A percentile compares a stretch with the other conserved stretches of the same genome.
phyloP scores from a whole-genome alignment of 2,797 vertebrate species.

The Acomys russatus region DNA sequence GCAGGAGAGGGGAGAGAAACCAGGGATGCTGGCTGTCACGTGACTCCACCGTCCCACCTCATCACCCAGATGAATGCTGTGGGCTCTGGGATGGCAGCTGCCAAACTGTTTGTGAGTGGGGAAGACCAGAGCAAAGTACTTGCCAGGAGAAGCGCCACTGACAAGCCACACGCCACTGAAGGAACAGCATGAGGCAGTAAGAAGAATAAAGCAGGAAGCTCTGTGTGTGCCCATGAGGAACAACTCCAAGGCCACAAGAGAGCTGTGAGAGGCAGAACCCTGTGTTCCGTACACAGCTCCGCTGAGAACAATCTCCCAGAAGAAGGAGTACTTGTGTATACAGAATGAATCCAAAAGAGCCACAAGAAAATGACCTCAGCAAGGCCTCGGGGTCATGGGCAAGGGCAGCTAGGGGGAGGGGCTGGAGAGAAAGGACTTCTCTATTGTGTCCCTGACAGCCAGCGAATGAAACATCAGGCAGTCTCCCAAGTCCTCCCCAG shows the following conservation, averaged over 20 bases:
- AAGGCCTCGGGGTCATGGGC: background rate
- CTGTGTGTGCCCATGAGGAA: rapidly evolving
- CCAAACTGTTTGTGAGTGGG: background rate
- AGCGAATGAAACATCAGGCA: background rate
- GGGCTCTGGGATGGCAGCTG: background rate
- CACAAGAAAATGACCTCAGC: background rate
- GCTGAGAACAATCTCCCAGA: background rate
- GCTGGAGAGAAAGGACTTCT: background rate
- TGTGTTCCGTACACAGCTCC: rapidly evolving
- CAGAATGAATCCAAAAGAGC: background rate
- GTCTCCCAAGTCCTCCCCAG: background rate
- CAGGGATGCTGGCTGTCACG: too few species aligned
- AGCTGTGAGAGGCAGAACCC: background rate
- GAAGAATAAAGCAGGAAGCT: background rate
- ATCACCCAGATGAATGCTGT: background rate
- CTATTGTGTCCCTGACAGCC: background rate
- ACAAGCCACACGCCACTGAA: background rate
- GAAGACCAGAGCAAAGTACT: background rate
- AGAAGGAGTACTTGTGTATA: background rate
- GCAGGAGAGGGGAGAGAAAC: background rate
- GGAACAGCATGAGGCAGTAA: background rate
- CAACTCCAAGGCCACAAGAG: background rate
- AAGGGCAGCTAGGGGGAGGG: background rate
- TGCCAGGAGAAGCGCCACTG: background rate
- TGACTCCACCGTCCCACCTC: background rate